These are phyloP conservation scores for Mus caroli DNA, from an alignment of 2,797 vertebrate species.

Conservation along the genomic window DNA sequence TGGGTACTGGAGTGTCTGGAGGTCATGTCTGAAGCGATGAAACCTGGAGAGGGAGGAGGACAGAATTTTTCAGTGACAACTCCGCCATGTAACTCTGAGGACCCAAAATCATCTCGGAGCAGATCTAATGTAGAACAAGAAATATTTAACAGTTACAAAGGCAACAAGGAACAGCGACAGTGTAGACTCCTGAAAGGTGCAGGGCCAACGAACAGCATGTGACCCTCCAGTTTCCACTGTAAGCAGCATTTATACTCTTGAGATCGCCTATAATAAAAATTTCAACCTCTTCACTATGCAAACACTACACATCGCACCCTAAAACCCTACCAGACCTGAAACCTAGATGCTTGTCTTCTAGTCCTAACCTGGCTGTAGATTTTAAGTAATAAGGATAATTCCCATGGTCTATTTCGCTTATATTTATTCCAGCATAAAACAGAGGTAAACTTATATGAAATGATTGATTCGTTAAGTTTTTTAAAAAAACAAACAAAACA, in stretches of 20 bases:
- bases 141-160: constrained; percentile 16
- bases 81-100: not conserved
- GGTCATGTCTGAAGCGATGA: constrained; percentile 99
- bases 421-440: constrained; percentile 28
- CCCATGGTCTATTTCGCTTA: not conserved
- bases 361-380: not conserved
- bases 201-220: not conserved
- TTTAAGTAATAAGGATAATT: not conserved
- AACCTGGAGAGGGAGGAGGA: constrained; percentile 89
- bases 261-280: not conserved
- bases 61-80: not conserved
- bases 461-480: not conserved
- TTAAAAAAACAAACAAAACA: not conserved
- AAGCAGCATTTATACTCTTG: not conserved
- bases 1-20: constrained; percentile 99
- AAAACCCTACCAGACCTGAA: not conserved
- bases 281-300: not conserved
- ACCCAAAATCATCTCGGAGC: not conserved
- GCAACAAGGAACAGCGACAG: not conserved
- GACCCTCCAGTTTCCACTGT: not conserved
- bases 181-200: not conserved
- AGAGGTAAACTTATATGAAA: constrained; percentile 7
- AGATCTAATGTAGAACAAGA: not conserved
- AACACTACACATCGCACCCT: not conserved
- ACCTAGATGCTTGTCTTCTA: not conserved